Base-by-base conservation (phyloP, 2,797 vertebrate species). In the Sebastes alutus region DNA sequence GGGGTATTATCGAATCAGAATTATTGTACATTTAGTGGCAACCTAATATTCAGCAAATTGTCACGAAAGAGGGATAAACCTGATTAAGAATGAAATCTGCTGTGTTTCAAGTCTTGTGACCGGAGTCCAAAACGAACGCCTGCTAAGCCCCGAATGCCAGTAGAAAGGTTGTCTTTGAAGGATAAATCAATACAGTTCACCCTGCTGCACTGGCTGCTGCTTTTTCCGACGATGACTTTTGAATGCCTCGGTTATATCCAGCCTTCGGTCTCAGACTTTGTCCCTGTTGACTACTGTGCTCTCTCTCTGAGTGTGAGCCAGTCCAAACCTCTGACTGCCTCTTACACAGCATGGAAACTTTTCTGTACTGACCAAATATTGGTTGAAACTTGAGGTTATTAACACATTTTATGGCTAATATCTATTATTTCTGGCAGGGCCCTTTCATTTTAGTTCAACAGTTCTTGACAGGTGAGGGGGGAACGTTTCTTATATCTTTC, bases 51-150 rank as follows among this genome's bases (percentile, higher is more conserved):
- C 63, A 42, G 78, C 42, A 88, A 87, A 90, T 80, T 87, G 78
- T 84, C 82, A 88, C 66, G 72, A 83, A 88, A 81, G 74, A 82
- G 64, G 88, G 88, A 87, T 90, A 86, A 94, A 90, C 75, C 86
- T 61, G 86, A 92, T 92, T 92, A 91, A 12, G 69, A 79, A 56
- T 55, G 80, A 90, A 93, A 92, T 71, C 89, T 83, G 82, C 88
- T 78, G 72, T 7, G 62, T 70, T 88, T 84, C 81, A 77, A 49
- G 91, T 88, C 92, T 92, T 91, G 92, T 93, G 93, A 94, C 91
- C 29, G 12, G 16, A 68, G 65, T 75, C 75, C 52, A 74, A 83
- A 83, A 38, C 3, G 65, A 93, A 80, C 46, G 77, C 27, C 54
- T 29, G 74, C 86, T 90, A 79, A 91, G 83, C 84, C 62, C 75